Evolutionary conservation across 30 jellyfish, hydroid and myxozoan species (phyloP).

Genomic region (Pelagia noctiluca): DNA sequence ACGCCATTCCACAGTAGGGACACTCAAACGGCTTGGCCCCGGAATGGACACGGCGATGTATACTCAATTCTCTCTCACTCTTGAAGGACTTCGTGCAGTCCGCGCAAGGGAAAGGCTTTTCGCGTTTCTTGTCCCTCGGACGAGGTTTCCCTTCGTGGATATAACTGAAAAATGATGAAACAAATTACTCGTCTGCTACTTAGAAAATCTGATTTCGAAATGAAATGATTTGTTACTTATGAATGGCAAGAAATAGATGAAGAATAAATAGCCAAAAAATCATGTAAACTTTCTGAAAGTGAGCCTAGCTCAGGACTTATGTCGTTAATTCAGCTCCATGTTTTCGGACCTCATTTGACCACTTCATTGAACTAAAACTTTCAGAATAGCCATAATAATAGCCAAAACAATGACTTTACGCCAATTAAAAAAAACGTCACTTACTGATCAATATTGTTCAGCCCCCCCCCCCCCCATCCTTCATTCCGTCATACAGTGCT

Average conservation of each 20-base stretch:
- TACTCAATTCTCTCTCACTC: slow-evolving; percentile 62
- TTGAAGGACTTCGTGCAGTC: slow-evolving; percentile 58
- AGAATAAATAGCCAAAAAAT: not conserved
- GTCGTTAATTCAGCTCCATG: too few relatives aligned
- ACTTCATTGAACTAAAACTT: too few relatives aligned
- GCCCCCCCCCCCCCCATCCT: too few relatives aligned
- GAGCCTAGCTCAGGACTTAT: too few relatives aligned
- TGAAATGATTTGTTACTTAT: not conserved
- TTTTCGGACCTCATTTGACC: too few relatives aligned
- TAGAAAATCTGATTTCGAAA: not conserved
- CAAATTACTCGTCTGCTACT: too few relatives aligned
- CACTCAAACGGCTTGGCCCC: slow-evolving; percentile 71
- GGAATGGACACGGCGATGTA: slow-evolving; percentile 73
- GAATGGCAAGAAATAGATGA: not conserved
- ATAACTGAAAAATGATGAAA: slow-evolving; percentile 25
- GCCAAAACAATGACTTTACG: too few relatives aligned
- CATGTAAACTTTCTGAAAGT: too few relatives aligned
- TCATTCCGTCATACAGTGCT: too few relatives aligned
- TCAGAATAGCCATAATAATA: too few relatives aligned
- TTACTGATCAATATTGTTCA: too few relatives aligned
- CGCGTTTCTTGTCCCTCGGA: slow-evolving; percentile 48
- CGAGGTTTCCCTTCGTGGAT: slow-evolving; percentile 79
- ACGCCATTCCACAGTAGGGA: slow-evolving; percentile 82
- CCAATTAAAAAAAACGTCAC: too few relatives aligned
- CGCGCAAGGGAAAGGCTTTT: slow-evolving; percentile 48